These are phyloP conservation scores for Phalanger gymnotis DNA, from an alignment of 2,797 vertebrate species.

Conservation along the genomic window DNA sequence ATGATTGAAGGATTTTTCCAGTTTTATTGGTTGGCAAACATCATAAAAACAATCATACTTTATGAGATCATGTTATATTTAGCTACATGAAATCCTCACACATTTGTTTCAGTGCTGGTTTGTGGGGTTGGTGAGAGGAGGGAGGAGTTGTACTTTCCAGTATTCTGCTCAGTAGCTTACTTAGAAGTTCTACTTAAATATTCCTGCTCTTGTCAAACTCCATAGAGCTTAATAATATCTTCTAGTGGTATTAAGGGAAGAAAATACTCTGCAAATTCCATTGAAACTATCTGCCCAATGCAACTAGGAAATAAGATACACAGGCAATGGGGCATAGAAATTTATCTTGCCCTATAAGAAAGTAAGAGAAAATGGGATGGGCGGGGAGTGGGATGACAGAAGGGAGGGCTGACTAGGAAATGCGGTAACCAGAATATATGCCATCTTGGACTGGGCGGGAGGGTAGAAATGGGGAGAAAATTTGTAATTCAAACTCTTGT, in stretches of 20 bases:
- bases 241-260: not conserved
- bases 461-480: too few species aligned
- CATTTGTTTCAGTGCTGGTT: not conserved
- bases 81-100: not conserved
- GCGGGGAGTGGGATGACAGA: too few species aligned
- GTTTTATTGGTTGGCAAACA: not conserved
- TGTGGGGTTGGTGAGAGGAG: not conserved
- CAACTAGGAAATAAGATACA: too few species aligned
- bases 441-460: too few species aligned
- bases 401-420: too few species aligned
- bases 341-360: too few species aligned
- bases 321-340: too few species aligned
- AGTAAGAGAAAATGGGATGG: too few species aligned
- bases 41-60: not conserved
- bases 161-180: not conserved
- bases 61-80: not conserved
- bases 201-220: not conserved
- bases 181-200: not conserved
- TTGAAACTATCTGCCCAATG: not conserved
- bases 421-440: too few species aligned
- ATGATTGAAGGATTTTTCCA: not conserved
- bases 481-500: too few species aligned
- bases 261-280: not conserved
- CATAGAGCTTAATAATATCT: not conserved
- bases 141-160: not conserved